A percentile compares a stretch with the other conserved stretches of the same genome.
Evolutionary conservation across 2,113 vertebrate genomes (phyloP).

Genomic region (Brachypteracias leptosomus): DNA sequence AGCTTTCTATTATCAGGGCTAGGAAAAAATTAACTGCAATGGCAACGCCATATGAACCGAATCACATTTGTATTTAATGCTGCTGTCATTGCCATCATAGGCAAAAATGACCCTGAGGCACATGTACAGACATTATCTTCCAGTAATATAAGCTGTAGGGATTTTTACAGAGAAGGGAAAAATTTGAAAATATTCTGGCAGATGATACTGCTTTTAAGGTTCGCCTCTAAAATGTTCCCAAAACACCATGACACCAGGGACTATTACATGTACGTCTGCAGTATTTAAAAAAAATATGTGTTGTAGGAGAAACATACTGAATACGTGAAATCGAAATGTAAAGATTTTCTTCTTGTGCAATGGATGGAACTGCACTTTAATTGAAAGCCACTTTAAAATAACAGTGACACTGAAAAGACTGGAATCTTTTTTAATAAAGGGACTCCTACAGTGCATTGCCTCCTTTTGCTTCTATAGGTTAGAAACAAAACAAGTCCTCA

Average conservation of each 20-base stretch:
- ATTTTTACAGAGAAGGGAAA: neutral
- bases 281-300: neutral
- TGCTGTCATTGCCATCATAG: neutral
- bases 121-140: neutral
- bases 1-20: neutral
- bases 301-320: neutral
- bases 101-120: neutral
- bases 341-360: slow-evolving; percentile 2
- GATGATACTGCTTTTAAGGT: neutral
- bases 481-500: neutral
- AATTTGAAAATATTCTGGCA: neutral
- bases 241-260: neutral
- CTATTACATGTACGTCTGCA: neutral
- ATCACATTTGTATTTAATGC: neutral
- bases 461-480: neutral
- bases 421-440: neutral
- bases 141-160: neutral
- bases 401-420: neutral
- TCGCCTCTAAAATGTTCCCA: neutral
- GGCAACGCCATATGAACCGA: neutral
- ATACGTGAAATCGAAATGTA: neutral
- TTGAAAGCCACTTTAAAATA: neutral
- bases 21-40: neutral
- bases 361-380: neutral
- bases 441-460: neutral